Conservation (phyloP, 2,113 vertebrate species). For the Scolopax mira region DNA sequence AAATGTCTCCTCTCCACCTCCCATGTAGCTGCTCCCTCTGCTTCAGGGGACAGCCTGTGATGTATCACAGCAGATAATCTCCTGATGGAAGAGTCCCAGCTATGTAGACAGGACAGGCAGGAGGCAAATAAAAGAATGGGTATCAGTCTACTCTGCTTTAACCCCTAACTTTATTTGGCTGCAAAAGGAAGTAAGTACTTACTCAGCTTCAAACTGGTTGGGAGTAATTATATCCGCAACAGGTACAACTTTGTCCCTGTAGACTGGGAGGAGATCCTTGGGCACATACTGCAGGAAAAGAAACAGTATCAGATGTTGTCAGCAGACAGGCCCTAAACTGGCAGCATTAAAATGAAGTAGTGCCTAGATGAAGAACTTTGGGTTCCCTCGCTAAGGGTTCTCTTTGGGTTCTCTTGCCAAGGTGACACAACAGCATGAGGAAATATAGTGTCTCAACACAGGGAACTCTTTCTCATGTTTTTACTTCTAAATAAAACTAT, state of each 20-base stretch:
- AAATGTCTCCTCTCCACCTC: neutral
- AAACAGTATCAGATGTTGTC: neutral
- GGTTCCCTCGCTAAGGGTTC: neutral
- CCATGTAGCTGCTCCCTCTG: neutral
- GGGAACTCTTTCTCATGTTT: neutral
- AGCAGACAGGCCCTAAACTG: neutral
- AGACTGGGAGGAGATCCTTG: constrained; percentile 91
- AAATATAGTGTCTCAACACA: neutral
- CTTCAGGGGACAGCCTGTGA: neutral
- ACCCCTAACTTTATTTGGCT: neutral
- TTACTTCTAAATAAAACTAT: neutral
- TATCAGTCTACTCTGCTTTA: neutral
- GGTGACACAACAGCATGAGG: neutral
- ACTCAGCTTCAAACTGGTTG: constrained; percentile 99
- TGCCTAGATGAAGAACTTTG: neutral
- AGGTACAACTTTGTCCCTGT: constrained; percentile 93
- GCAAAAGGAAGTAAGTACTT: constrained; percentile 67
- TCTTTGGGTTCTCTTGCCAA: neutral
- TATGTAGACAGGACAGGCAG: neutral
- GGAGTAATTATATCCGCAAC: constrained; percentile 97
- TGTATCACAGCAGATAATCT: neutral
- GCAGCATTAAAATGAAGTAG: neutral
- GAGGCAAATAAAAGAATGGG: neutral
- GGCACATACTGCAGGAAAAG: constrained; percentile 87
- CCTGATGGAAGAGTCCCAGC: neutral